Evolutionary conservation across 2,797 vertebrate genomes (phyloP).

Genomic region (Anniella stebbinsi): DNA sequence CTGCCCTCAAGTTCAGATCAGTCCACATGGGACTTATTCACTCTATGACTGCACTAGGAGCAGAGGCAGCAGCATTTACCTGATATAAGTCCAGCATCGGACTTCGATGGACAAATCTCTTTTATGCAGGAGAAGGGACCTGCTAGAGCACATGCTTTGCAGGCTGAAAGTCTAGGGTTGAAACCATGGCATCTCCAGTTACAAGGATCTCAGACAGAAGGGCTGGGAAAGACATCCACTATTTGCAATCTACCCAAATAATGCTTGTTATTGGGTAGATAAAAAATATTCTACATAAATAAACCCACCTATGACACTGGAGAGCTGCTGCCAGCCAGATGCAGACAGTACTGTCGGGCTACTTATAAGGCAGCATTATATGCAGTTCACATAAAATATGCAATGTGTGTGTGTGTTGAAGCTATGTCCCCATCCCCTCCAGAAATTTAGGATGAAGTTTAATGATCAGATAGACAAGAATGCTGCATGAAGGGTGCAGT

Average conservation of each 20-base stretch:
- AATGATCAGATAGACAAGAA: not conserved
- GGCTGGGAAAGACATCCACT: not conserved
- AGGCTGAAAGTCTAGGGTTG: not conserved
- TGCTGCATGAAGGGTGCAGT: not conserved
- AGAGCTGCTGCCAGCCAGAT: not conserved
- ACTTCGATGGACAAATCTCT: not conserved
- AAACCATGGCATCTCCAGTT: not conserved
- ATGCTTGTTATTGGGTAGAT: too few species aligned
- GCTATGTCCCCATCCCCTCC: not conserved
- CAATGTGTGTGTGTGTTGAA: not conserved
- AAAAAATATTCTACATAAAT: too few species aligned
- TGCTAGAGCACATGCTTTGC: not conserved
- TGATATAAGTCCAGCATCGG: not conserved
- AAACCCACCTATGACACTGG: not conserved
- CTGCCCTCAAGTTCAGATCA: not conserved
- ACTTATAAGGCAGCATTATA: not conserved
- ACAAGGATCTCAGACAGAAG: not conserved
- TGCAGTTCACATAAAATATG: not conserved
- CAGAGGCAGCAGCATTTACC: not conserved
- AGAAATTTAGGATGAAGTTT: not conserved
- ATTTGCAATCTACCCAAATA: too few species aligned
- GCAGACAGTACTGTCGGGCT: too few species aligned
- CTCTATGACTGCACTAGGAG: not conserved
- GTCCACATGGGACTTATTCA: not conserved
- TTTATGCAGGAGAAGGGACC: not conserved